These are phyloP conservation scores for Acipenser ruthenus DNA, from an alignment of 2,797 vertebrate species.

Conservation along the genomic window DNA sequence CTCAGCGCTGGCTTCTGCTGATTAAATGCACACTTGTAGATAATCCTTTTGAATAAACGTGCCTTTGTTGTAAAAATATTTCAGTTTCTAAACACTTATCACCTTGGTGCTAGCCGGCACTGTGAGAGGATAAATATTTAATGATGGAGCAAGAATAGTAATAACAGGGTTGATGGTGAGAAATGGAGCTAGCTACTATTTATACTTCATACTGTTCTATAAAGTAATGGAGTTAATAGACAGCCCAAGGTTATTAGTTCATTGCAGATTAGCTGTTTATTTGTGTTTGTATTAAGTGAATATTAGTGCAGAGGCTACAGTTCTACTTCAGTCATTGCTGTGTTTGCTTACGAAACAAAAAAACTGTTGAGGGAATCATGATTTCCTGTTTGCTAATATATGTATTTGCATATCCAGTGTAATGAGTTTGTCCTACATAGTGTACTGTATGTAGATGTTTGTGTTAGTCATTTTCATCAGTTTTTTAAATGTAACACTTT, in stretches of 20 bases:
- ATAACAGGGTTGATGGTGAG: conserved; percentile 54
- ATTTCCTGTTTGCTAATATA: too few relatives aligned
- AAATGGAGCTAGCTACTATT: conserved; percentile 55
- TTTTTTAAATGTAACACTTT: too few relatives aligned
- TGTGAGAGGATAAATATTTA: conserved; percentile 62
- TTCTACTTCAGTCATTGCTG: too few relatives aligned
- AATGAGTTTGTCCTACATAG: too few relatives aligned
- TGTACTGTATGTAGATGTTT: too few relatives aligned
- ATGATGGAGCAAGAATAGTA: conserved; percentile 62
- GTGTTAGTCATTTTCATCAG: too few relatives aligned
- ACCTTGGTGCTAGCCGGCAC: conserved; percentile 50
- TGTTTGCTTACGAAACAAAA: too few relatives aligned
- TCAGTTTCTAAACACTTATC: conserved; percentile 56
- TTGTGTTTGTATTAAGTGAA: conserved; percentile 19
- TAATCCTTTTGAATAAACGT: conserved; percentile 52
- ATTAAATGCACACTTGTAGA: conserved; percentile 64
- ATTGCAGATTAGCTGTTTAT: conserved; percentile 42
- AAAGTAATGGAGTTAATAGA: conserved; percentile 55
- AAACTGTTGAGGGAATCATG: too few relatives aligned
- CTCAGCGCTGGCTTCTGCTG: conserved; percentile 43
- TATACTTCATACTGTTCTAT: conserved; percentile 47
- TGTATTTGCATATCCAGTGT: too few relatives aligned
- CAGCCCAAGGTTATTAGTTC: conserved; percentile 66
- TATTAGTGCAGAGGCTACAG: too few relatives aligned
- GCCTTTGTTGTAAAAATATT: conserved; percentile 44